Evolutionary conservation across 2,888 invertebrate genomes (phyloP).

Genomic region (Diachrysia chrysitis): DNA sequence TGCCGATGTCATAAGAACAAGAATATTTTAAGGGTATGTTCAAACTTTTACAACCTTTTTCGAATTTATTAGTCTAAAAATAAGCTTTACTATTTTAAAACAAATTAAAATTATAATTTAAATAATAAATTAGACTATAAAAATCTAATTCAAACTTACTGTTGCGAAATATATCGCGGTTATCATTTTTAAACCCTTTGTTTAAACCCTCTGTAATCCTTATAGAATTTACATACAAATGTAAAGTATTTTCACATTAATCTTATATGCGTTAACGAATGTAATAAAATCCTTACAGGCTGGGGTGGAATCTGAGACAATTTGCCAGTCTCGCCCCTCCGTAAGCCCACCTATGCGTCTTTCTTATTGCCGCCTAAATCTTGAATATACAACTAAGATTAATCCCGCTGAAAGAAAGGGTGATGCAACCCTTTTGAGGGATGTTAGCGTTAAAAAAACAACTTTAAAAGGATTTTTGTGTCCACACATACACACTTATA

Average conservation of each 20-base stretch:
- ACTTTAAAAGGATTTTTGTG: constrained; percentile 27
- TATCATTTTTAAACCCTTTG: constrained; percentile 51
- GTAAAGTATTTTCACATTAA: constrained; percentile 82
- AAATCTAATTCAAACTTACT: neutral
- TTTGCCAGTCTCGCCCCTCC: constrained; percentile 83
- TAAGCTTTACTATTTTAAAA: neutral
- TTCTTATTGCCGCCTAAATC: constrained; percentile 89
- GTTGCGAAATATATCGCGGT: constrained; percentile 27
- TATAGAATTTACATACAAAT: constrained; percentile 79
- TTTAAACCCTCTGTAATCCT: constrained; percentile 58
- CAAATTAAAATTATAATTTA: neutral
- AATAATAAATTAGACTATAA: neutral
- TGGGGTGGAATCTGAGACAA: constrained; percentile 86
- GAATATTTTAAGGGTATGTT: constrained; percentile 2
- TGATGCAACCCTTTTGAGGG: constrained; percentile 76
- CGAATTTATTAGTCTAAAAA: neutral
- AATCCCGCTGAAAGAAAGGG: constrained; percentile 88
- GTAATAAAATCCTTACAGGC: constrained; percentile 84
- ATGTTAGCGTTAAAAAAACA: constrained; percentile 58
- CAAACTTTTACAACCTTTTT: neutral
- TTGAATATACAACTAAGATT: constrained; percentile 89
- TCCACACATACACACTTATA: neutral
- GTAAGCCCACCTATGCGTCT: constrained; percentile 88
- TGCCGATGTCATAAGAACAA: neutral
- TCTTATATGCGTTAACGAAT: constrained; percentile 87